Percentiles rank a stretch among this genome's conserved stretches.
Evolutionary conservation across 1,140 invertebrate species (phyloP).

Genomic region (Ctenoplectra terminalis): DNA sequence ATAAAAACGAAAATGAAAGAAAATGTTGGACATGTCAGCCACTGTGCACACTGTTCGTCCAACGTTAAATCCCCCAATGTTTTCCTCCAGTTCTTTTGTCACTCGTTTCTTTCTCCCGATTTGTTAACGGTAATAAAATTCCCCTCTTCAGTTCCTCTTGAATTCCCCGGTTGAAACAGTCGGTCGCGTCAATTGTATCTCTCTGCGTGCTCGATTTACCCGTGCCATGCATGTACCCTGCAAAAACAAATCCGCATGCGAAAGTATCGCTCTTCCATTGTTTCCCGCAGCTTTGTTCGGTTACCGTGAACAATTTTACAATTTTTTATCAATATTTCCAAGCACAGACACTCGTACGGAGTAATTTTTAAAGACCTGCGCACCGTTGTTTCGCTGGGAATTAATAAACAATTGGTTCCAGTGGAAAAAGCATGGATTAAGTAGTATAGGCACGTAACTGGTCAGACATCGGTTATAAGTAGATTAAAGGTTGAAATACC

Average conservation of each 20-base stretch:
- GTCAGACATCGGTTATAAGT: neutral
- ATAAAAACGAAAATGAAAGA: neutral
- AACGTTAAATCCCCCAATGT: neutral
- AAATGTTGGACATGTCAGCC: neutral
- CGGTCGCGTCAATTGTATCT: conserved; percentile 12
- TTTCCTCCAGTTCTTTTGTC: neutral
- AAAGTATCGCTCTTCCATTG: neutral
- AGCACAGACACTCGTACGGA: neutral
- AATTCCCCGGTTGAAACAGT: conserved; percentile 7
- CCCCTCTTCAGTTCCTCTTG: conserved; percentile 8
- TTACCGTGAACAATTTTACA: neutral
- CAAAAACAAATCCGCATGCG: conserved; percentile 5
- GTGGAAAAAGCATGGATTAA: neutral
- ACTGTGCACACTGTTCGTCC: neutral
- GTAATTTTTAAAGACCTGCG: neutral
- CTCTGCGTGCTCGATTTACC: conserved; percentile 13
- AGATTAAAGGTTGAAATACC: neutral
- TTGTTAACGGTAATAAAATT: conserved; percentile 22
- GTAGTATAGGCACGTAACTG: neutral
- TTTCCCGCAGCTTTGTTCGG: neutral
- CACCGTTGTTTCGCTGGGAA: neutral
- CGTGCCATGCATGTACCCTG: neutral
- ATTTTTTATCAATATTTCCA: neutral
- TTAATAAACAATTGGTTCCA: neutral
- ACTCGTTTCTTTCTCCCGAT: neutral